Evolutionary conservation across 2,113 vertebrate genomes (phyloP).

Genomic region (Heliornis fulica): DNA sequence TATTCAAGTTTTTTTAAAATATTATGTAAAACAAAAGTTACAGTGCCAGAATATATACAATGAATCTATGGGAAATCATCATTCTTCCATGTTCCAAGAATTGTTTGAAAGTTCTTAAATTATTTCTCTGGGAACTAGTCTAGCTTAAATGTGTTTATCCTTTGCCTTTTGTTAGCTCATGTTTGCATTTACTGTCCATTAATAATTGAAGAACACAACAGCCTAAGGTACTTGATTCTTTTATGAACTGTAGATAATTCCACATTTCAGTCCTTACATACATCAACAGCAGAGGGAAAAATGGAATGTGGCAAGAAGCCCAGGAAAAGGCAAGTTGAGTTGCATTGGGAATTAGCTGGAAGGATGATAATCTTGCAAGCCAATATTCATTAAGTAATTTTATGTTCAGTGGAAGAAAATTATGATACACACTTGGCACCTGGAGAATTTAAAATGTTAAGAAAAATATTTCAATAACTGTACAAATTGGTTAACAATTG

Average conservation of each 20-base stretch:
- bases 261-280: constrained; percentile 54
- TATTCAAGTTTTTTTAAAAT: constrained; percentile 8
- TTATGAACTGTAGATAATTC: constrained; percentile 62
- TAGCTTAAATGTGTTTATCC: constrained; percentile 66
- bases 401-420: constrained; percentile 38
- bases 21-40: constrained; percentile 27
- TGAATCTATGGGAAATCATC: constrained; percentile 62
- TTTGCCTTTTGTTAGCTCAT: constrained; percentile 42
- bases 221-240: constrained; percentile 40
- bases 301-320: constrained; percentile 57
- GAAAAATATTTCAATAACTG: constrained; percentile 19
- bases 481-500: background rate
- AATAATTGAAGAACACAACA: constrained; percentile 58
- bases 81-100: constrained; percentile 50
- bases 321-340: constrained; percentile 29
- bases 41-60: constrained; percentile 50
- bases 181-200: constrained; percentile 60
- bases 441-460: constrained; percentile 14
- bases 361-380: constrained; percentile 51
- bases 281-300: constrained; percentile 55
- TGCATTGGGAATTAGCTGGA: constrained; percentile 32
- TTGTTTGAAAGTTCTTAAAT: constrained; percentile 68
- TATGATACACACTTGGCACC: constrained; percentile 6
- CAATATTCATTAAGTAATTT: constrained; percentile 64
- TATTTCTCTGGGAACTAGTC: constrained; percentile 61